Percentiles rank a stretch among this genome's conserved stretches.
These are phyloP conservation scores for Lepisosteus osseus DNA, from an alignment of 2,113 vertebrate species.

Conservation along the genomic window DNA sequence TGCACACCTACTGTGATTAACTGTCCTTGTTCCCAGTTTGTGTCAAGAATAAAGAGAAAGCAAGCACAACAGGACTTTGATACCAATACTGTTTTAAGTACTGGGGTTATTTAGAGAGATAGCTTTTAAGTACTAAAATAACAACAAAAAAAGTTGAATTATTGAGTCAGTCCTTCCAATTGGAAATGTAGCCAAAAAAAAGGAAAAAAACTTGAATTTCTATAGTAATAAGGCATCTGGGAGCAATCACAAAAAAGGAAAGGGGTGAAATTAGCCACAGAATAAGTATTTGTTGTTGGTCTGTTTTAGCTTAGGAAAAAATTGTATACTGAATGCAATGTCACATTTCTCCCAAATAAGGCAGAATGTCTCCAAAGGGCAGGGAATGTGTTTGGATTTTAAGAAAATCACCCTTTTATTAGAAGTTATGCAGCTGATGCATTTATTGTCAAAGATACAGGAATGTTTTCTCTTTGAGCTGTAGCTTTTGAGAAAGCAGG, in stretches of 20 bases:
- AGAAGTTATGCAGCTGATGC: conserved; percentile 29
- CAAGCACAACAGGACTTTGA: neutral
- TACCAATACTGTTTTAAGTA: conserved; percentile 10
- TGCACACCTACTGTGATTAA: too few relatives aligned
- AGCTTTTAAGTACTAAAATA: conserved; percentile 14
- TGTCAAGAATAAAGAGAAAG: neutral
- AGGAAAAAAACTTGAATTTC: neutral
- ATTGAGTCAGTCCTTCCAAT: conserved; percentile 14
- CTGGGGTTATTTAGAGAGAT: neutral
- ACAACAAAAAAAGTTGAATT: neutral
- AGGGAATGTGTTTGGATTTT: conserved; percentile 20
- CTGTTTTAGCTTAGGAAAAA: conserved; percentile 45
- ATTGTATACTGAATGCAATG: conserved; percentile 19
- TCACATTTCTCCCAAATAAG: conserved; percentile 36
- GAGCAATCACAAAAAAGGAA: conserved; percentile 29
- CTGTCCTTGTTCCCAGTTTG: too few relatives aligned
- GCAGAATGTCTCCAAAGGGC: conserved; percentile 13
- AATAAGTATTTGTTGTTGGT: conserved; percentile 23
- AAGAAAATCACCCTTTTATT: conserved; percentile 35
- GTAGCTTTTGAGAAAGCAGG: too few relatives aligned
- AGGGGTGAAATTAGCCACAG: conserved; percentile 8
- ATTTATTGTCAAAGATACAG: conserved; percentile 10
- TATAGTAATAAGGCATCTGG: conserved; percentile 32
- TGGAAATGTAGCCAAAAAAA: neutral
- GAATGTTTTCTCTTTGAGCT: too few relatives aligned